Conservation (phyloP, 1,140 invertebrate species). For the Stenopsyche tienmushanensis region DNA sequence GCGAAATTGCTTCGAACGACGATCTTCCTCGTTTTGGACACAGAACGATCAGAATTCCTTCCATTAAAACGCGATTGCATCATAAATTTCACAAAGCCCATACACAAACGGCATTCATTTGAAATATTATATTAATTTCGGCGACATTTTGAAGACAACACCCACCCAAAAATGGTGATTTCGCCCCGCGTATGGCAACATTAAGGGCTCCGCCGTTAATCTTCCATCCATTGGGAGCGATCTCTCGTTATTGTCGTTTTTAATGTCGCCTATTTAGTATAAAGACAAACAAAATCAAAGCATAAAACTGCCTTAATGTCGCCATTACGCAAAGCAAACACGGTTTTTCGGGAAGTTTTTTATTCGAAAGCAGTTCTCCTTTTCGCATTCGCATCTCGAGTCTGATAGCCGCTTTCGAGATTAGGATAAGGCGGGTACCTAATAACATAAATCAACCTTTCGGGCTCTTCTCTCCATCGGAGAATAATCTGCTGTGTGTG, state of each 20-base stretch:
- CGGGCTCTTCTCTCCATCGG: background rate
- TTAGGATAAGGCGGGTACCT: slow-evolving; percentile 28
- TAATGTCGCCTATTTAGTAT: background rate
- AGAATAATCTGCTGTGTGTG: slow-evolving; percentile 11
- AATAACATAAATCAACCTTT: slow-evolving; percentile 30
- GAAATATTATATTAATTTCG: too few species aligned
- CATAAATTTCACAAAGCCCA: too few species aligned
- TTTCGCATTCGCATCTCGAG: slow-evolving; percentile 12
- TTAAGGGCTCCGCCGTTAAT: background rate
- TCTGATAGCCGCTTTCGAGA: slow-evolving; percentile 22
- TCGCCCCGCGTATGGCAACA: background rate
- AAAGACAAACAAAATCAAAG: slow-evolving; percentile 21
- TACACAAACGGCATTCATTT: too few species aligned
- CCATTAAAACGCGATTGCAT: too few species aligned
- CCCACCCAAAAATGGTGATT: too few species aligned
- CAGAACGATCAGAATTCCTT: too few species aligned
- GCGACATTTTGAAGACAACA: too few species aligned
- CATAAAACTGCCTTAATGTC: slow-evolving; percentile 23
- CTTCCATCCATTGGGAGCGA: background rate
- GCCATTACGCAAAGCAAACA: slow-evolving; percentile 13
- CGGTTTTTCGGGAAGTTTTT: slow-evolving; percentile 6
- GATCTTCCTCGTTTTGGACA: too few species aligned
- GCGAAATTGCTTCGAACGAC: too few species aligned
- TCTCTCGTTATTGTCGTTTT: background rate
- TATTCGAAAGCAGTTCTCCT: background rate